A percentile compares a stretch with the other conserved stretches of the same genome.
Conservation (phyloP, 2,113 vertebrate genomes). For the Neofelis nebulosa region DNA sequence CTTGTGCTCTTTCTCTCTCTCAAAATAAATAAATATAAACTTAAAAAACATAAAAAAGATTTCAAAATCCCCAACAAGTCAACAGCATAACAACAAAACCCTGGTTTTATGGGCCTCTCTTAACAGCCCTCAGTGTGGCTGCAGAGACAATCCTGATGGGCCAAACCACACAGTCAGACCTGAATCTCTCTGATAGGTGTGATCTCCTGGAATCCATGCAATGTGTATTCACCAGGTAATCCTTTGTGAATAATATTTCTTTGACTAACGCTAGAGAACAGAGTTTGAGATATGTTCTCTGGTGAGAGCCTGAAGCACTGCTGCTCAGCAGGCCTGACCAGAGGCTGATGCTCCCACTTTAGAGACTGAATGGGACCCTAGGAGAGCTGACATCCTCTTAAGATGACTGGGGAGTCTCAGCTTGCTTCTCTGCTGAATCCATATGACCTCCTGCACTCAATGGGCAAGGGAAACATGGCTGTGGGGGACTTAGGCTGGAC, state of each 20-base stretch:
- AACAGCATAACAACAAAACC: background rate
- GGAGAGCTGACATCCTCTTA: background rate
- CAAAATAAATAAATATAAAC: too few relatives aligned
- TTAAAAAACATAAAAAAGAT: background rate
- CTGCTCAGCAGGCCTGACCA: fast-evolving
- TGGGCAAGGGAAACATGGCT: too few relatives aligned
- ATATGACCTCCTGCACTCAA: background rate
- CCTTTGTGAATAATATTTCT: background rate
- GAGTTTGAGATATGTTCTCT: background rate
- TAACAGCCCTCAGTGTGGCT: background rate
- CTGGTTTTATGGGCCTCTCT: background rate
- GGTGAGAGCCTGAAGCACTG: background rate
- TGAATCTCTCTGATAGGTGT: background rate
- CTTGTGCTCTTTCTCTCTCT: too few relatives aligned
- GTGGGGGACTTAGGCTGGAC: background rate
- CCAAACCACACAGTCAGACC: background rate
- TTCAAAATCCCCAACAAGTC: background rate
- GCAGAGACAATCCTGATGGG: background rate
- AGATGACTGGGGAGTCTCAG: background rate
- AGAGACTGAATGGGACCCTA: background rate
- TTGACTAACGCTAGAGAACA: background rate
- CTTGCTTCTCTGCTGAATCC: background rate
- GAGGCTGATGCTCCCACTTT: background rate
- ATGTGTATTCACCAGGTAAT: background rate
- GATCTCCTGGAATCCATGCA: background rate